Evolutionary conservation across 1,140 invertebrate species (phyloP), one percentile per base, ranked within the genome.

Genomic region (Liolophura sinensis): DNA sequence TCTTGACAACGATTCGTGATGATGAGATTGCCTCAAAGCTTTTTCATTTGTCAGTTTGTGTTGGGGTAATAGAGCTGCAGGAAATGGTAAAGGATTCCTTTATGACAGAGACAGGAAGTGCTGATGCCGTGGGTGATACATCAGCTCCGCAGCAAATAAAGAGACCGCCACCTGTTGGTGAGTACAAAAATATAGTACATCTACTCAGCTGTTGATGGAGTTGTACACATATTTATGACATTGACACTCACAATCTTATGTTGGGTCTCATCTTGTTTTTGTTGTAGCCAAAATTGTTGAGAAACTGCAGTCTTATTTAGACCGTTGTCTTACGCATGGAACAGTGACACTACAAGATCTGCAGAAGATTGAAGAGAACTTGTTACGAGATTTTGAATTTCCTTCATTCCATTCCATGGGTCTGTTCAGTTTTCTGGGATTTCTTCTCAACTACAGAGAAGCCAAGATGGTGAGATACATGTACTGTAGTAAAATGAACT

Each of bases 361-460:
- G 22, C 67, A 75, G n/a, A 62, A 67, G 15, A 80, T 83, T 20
- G 81, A 83, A 68, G 72, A 77, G 56, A 81, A 77, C 59, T 58
- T 83, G 7, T 56, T 73, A 15, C 75, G 78, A 54, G 77, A 82
- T 46, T 80, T 73, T 66, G 67, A 63, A 1, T 78, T 75, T 57
- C 47, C 67, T 1, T 61, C 64, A 5, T 83, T 83, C 64, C 20
- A 31, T 52, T 68, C 58, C 7, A 75, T 83, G 70, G 78, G 78
- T 11, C 72, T 72, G 69, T 79, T 79, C 20, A 64, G 73, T 51
- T 83, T 83, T 68, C 64, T 82, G 18, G 66, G 78, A 20, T 81
- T 83, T 63, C 40, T 81, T 4, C 55, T 73, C 12, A 50, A 66
- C 15, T 76, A 82, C 50, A 24, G 54, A 46, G 57, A 59, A 52